A percentile compares a stretch with the other conserved stretches of the same genome.
These are phyloP conservation scores for Nothocercus julius DNA, from an alignment of 2,113 vertebrate genomes.

Conservation along the genomic window DNA sequence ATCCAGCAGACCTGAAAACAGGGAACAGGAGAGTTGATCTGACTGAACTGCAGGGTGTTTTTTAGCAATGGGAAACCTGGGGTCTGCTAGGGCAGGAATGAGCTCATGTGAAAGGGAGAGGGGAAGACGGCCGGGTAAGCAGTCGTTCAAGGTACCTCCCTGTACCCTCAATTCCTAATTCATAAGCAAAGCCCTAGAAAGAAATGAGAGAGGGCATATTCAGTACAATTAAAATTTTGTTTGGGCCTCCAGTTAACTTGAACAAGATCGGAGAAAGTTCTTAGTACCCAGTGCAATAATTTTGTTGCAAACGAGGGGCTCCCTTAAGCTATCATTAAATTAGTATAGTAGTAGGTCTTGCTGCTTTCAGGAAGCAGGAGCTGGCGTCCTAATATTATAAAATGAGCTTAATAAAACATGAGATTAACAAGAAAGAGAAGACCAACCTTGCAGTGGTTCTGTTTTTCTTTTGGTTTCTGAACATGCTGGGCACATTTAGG, in stretches of 20 bases:
- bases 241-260: background rate
- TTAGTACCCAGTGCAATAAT: background rate
- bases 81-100: background rate
- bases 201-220: background rate
- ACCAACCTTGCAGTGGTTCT: background rate
- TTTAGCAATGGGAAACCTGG: rapidly evolving
- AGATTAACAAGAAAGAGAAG: background rate
- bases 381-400: background rate
- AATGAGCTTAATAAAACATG: background rate
- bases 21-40: background rate
- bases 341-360: background rate
- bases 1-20: background rate
- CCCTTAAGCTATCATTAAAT: background rate
- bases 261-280: background rate
- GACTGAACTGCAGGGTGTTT: background rate
- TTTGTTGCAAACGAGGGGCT: background rate
- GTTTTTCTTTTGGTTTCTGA: background rate
- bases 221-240: background rate
- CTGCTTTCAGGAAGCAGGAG: background rate
- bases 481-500: background rate
- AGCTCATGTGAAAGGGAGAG: too few species aligned
- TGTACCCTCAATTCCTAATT: background rate
- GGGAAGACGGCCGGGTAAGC: background rate
- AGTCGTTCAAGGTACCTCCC: background rate
- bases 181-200: background rate